These are phyloP conservation scores for Actinopyga echinites DNA, from an alignment of 53 echinoderm and acorn worm genomes.

Conservation along the genomic window DNA sequence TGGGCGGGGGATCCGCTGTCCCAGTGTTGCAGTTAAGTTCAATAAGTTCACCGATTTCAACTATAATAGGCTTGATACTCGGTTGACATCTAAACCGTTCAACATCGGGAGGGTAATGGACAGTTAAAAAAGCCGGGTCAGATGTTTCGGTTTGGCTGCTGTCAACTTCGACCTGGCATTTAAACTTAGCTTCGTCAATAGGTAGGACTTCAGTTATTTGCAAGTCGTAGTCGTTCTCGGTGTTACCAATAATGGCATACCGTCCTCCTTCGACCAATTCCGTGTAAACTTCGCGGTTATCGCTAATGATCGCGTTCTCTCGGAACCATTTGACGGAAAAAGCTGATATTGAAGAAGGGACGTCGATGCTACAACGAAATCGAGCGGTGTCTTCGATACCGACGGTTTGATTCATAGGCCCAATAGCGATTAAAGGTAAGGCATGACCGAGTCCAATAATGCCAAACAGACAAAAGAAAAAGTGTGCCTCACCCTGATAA, in stretches of 20 bases:
- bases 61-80: neutral
- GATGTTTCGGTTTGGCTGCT: neutral
- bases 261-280: neutral
- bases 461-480: no score
- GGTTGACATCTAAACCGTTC: neutral
- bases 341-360: neutral
- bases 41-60: neutral
- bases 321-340: neutral
- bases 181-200: constrained; percentile 3
- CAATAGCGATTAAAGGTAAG: neutral
- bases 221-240: constrained; percentile 9
- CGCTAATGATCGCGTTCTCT: neutral
- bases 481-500: no score
- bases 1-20: neutral
- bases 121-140: neutral
- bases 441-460: no score
- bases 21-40: neutral
- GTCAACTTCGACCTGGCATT: neutral
- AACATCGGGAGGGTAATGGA: neutral
- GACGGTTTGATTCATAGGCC: neutral
- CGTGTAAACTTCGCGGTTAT: neutral
- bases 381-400: neutral
- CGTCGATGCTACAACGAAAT: neutral
- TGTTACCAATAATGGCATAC: constrained; percentile 11
- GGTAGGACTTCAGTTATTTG: constrained; percentile 15